A percentile compares a stretch with the other conserved stretches of the same genome.
These are phyloP conservation scores for Aplochiton taeniatus DNA, from an alignment of 2,797 vertebrate species.

Conservation along the genomic window DNA sequence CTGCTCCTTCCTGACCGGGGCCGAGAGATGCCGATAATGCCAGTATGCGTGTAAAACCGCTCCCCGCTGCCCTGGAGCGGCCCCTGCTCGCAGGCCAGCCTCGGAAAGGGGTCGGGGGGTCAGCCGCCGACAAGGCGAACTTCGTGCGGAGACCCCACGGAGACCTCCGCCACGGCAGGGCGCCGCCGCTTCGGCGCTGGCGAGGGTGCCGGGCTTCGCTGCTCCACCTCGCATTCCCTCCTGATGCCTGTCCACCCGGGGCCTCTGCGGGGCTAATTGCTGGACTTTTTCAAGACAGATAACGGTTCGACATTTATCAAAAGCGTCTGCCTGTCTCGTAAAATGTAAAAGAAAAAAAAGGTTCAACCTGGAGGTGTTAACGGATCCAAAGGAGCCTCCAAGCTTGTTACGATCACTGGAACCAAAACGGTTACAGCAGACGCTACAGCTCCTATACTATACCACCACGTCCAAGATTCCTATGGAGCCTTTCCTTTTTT, in stretches of 20 bases:
- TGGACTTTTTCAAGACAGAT: slow-evolving; percentile 36
- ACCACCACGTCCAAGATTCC: slow-evolving; percentile 10
- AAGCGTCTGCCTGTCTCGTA: slow-evolving; percentile 36
- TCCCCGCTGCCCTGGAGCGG: slow-evolving; percentile 65
- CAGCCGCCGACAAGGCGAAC: slow-evolving; percentile 28
- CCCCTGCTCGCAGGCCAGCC: slow-evolving; percentile 58
- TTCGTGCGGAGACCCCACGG: slow-evolving; percentile 36
- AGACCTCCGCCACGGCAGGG: slow-evolving; percentile 22
- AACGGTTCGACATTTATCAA: slow-evolving; percentile 50
- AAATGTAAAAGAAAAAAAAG: slow-evolving; percentile 34
- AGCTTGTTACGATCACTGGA: slow-evolving; percentile 6
- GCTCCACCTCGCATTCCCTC: slow-evolving; percentile 46
- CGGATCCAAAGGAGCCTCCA: slow-evolving; percentile 34
- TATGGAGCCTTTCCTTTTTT: slow-evolving; percentile 17
- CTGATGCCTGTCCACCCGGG: slow-evolving; percentile 46
- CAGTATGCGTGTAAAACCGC: slow-evolving; percentile 78
- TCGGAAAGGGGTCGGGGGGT: slow-evolving; percentile 60
- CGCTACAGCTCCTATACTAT: background rate
- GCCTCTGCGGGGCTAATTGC: slow-evolving; percentile 56
- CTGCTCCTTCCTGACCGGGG: slow-evolving; percentile 74
- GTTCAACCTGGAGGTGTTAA: slow-evolving; percentile 35
- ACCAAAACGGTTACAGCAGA: background rate
- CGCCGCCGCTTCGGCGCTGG: slow-evolving; percentile 12
- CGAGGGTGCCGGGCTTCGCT: slow-evolving; percentile 21
- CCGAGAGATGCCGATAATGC: slow-evolving; percentile 80